Evolutionary conservation across 1,140 invertebrate species (phyloP).

Genomic region (Trissolcus basalis): DNA sequence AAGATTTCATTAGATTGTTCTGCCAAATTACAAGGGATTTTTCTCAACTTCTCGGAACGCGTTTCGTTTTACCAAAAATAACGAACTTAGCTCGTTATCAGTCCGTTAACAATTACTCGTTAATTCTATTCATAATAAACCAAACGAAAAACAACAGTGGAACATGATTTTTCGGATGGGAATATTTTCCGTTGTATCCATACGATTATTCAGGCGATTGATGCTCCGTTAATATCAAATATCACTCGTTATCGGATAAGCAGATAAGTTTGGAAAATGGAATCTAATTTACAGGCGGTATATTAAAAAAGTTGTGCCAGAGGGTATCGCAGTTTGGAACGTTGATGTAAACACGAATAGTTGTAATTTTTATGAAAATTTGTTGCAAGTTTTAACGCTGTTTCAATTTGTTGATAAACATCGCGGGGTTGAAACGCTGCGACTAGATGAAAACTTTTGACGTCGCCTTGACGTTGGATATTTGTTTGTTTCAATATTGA

Average conservation of each 20-base stretch:
- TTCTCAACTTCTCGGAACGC: not conserved
- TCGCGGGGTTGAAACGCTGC: not conserved
- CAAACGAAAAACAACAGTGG: too few species aligned
- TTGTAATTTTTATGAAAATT: not conserved
- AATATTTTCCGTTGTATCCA: not conserved
- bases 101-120: too few species aligned
- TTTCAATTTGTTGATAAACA: slow-evolving; percentile 4
- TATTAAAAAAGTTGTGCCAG: too few species aligned
- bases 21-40: slow-evolving; percentile 5
- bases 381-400: slow-evolving; percentile 1
- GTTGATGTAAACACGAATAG: too few species aligned
- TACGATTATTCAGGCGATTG: not conserved
- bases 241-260: slow-evolving; percentile 10
- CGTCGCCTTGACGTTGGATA: not conserved
- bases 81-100: too few species aligned
- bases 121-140: too few species aligned
- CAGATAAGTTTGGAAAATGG: not conserved
- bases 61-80: not conserved
- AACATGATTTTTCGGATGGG: not conserved
- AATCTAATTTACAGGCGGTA: not conserved
- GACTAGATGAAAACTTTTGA: not conserved
- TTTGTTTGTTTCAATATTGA: not conserved
- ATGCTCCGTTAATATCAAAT: slow-evolving; percentile 9
- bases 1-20: slow-evolving; percentile 5
- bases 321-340: too few species aligned